Evolutionary conservation across 2,113 vertebrate genomes (phyloP).

Genomic region (Coracopsis vasa): DNA sequence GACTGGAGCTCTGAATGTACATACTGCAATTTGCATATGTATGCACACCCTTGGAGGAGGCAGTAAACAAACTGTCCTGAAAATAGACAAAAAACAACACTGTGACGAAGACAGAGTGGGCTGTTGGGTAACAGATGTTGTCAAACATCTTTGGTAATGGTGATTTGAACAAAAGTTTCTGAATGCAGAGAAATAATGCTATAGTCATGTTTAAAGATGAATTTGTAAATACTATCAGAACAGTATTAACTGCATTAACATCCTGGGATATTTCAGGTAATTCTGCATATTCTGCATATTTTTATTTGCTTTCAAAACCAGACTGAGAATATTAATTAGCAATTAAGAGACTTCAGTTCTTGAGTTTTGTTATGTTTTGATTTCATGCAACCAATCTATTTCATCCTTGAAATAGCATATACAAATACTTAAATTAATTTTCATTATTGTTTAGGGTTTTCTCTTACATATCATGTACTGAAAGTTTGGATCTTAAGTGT

Average conservation of each 20-base stretch:
- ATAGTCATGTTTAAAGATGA: background rate
- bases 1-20: background rate
- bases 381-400: background rate
- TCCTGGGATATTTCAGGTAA: background rate
- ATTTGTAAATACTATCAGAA: background rate
- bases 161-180: background rate
- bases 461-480: background rate
- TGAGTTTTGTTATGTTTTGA: background rate
- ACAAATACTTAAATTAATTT: background rate
- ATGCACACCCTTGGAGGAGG: background rate
- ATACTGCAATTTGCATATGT: background rate
- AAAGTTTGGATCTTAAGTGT: background rate
- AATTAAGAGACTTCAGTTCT: background rate
- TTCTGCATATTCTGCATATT: background rate
- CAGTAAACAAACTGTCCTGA: background rate
- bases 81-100: background rate
- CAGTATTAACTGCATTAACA: background rate
- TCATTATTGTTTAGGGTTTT: background rate
- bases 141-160: background rate
- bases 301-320: background rate
- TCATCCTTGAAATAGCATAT: background rate
- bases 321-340: background rate
- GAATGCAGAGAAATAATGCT: background rate
- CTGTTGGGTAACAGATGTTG: background rate
- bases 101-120: background rate